Evolutionary conservation across 2,797 vertebrate species (phyloP).

Genomic region (Acestrorhynchus altus): DNA sequence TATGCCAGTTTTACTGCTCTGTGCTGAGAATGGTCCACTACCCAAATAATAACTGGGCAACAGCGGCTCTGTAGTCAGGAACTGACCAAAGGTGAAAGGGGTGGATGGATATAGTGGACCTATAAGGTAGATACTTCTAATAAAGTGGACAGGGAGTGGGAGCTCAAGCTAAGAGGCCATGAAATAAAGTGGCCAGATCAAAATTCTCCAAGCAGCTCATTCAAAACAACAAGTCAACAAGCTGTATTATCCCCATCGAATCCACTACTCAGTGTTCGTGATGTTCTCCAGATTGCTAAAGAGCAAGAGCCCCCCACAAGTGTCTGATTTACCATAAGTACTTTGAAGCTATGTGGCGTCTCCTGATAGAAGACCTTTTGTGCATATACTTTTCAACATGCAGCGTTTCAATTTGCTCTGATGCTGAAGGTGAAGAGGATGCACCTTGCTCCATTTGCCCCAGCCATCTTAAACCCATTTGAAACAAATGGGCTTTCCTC

Average conservation of each 20-base stretch:
- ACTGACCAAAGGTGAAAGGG: neutral
- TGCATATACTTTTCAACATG: slow-evolving; percentile 27
- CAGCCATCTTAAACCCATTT: slow-evolving; percentile 51
- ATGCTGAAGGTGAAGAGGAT: slow-evolving; percentile 29
- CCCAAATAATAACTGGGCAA: neutral
- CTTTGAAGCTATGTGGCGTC: neutral
- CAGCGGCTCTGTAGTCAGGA: no score
- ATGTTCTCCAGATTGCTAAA: neutral
- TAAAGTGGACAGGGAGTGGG: no score
- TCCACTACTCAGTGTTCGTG: neutral
- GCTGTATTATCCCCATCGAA: no score
- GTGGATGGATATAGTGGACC: no score
- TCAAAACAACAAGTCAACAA: neutral
- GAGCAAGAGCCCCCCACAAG: neutral
- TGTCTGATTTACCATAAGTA: slow-evolving; percentile 4
- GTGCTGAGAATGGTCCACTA: neutral
- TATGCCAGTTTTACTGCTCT: no score
- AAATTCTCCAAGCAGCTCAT: neutral
- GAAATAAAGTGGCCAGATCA: neutral
- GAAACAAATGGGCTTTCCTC: slow-evolving; percentile 56
- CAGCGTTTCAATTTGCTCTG: slow-evolving; percentile 31
- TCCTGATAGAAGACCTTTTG: slow-evolving; percentile 19
- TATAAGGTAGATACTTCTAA: no score
- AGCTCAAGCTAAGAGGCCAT: no score
- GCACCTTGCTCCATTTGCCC: slow-evolving; percentile 39